These are phyloP conservation scores for Prunella strophiata DNA, from an alignment of 2,797 vertebrate species.

Conservation along the genomic window DNA sequence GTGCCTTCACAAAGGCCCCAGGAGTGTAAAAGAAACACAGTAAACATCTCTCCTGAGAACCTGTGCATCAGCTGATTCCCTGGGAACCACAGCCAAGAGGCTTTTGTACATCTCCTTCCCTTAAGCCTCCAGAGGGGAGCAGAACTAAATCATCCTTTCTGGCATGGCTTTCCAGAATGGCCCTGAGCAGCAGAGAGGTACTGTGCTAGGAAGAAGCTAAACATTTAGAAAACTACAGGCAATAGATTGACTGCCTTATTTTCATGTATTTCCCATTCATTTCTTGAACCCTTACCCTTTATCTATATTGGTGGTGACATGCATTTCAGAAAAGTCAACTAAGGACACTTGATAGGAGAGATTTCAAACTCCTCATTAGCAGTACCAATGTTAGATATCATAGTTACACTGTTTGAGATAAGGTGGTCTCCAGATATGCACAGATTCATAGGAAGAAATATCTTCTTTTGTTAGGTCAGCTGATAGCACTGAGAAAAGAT, in stretches of 20 bases:
- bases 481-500: not conserved
- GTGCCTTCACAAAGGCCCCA: not conserved
- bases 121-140: not conserved
- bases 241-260: not conserved
- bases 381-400: not conserved
- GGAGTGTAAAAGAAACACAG: not conserved
- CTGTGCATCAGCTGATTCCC: not conserved
- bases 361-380: not conserved
- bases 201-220: not conserved
- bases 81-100: not conserved
- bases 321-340: not conserved
- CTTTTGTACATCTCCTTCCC: not conserved
- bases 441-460: not conserved
- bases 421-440: not conserved
- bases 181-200: not conserved
- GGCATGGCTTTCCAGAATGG: not conserved
- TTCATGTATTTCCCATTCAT: not conserved
- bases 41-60: not conserved
- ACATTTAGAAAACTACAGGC: not conserved
- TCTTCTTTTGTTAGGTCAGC: not conserved
- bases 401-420: not conserved
- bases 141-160: not conserved
- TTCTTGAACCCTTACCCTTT: not conserved
- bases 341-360: not conserved
- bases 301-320: not conserved